These are phyloP conservation scores for Pseudanteris insignis DNA, from an alignment of 2,888 invertebrate genomes.

Conservation along the genomic window DNA sequence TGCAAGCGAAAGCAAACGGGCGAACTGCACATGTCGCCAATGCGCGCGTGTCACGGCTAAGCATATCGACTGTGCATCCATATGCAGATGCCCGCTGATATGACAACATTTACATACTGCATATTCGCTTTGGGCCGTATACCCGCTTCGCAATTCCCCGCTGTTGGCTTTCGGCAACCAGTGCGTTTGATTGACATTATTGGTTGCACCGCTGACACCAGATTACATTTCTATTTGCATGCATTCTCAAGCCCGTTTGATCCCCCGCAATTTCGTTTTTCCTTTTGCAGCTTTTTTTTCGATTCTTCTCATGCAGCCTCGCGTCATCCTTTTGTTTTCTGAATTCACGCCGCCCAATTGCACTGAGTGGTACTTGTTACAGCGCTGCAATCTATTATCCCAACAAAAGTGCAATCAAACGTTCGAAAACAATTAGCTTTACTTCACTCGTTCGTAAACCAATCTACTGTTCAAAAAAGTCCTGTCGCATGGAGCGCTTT, in stretches of 20 bases:
- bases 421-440: too few relatives aligned
- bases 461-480: too few relatives aligned
- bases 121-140: slow-evolving; percentile 65
- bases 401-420: not conserved
- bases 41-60: slow-evolving; percentile 58
- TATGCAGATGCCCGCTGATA: slow-evolving; percentile 66
- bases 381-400: slow-evolving; percentile 27
- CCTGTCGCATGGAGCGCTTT: too few relatives aligned
- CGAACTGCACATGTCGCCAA: slow-evolving; percentile 61
- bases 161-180: slow-evolving; percentile 65
- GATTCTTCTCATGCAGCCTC: slow-evolving; percentile 31
- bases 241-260: slow-evolving; percentile 63
- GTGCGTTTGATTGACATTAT: slow-evolving; percentile 67
- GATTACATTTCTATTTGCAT: slow-evolving; percentile 68
- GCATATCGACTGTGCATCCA: slow-evolving; percentile 62
- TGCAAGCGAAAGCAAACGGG: slow-evolving; percentile 40
- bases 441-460: too few relatives aligned
- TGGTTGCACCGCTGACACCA: slow-evolving; percentile 66
- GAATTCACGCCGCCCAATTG: slow-evolving; percentile 32
- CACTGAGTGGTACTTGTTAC: slow-evolving; percentile 26
- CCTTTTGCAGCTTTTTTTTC: too few relatives aligned
- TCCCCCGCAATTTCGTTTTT: slow-evolving; percentile 45
- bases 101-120: slow-evolving; percentile 68
- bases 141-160: slow-evolving; percentile 63
- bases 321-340: slow-evolving; percentile 36